Base-by-base conservation (phyloP, 2,113 vertebrate species). In the Amphilophus citrinellus region DNA sequence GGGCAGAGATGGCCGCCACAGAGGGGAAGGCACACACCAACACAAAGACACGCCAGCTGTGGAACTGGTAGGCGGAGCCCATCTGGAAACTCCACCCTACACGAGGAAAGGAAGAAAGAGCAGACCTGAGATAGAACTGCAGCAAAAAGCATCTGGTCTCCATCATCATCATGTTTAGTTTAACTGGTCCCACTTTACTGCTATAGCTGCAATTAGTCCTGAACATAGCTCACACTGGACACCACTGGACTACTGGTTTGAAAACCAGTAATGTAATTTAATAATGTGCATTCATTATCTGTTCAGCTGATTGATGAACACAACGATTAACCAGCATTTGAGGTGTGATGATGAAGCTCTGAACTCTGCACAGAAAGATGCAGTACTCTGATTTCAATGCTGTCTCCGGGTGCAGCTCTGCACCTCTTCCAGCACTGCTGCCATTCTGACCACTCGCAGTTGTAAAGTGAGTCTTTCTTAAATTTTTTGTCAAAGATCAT, bases 11-110 rank as follows among this genome's bases (percentile, higher is more conserved):
- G 95, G 98, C 98, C 2, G 97, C 97, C 78, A 99, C 98, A 0
- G 98, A 96, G n/a, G 98, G 98, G 71, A 99, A 98, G 86, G 98
- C 98, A 78, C 98, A 99, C 88, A 99, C 98, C 66, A 99, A 92
- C 35, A 99, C 98, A 5, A 99, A 99, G 66, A 99, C 98, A 27
- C 98, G 96, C 98, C 98, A 99, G 96, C 98, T 99, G 93, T 99
- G 98, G 95, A 99, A 99, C 88, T 99, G 98, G 92, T 99, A 99
- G 0, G 98, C 98, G 0, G 98, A 99, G 80, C 98, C 98, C 98
- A 99, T 99, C 95, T 99, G 98, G 94, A 99, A 99, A 85, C 98
- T 99, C 98, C 98, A 99, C 14, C 98, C 98, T 99, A 18, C 18
- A 30, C 0, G 1, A 37, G 18, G 58, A n/a, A 30, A 62, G 44